Conservation (phyloP, 1,140 invertebrate genomes). For the Halictus rubicundus region DNA sequence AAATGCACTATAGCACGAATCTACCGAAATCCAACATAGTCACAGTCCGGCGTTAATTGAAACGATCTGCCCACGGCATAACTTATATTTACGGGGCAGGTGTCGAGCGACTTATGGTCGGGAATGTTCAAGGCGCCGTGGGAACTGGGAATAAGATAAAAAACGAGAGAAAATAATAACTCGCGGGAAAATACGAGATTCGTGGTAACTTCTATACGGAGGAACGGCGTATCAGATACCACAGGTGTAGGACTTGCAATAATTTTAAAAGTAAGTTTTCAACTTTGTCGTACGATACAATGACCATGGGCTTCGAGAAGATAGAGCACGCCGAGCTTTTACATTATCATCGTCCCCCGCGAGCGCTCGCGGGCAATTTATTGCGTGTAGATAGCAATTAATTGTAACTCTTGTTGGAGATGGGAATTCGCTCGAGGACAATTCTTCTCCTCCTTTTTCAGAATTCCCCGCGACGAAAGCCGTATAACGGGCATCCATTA, state of each 20-base stretch:
- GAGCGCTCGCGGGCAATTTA: conserved; percentile 15
- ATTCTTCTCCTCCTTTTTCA: conserved; percentile 34
- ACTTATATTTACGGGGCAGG: too few relatives aligned
- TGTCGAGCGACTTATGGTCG: too few relatives aligned
- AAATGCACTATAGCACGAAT: too few relatives aligned
- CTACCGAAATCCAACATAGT: too few relatives aligned
- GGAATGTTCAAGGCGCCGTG: too few relatives aligned
- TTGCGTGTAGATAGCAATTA: conserved; percentile 48
- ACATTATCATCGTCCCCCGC: conserved; percentile 27
- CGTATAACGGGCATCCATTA: background rate
- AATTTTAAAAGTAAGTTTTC: conserved; percentile 59
- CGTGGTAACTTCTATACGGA: conserved; percentile 8
- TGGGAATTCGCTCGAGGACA: conserved; percentile 43
- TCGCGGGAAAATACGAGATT: conserved; percentile 16
- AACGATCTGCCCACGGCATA: too few relatives aligned
- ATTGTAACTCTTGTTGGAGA: conserved; percentile 29
- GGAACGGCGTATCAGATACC: conserved; percentile 26
- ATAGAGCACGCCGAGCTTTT: conserved; percentile 34
- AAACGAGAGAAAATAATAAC: background rate
- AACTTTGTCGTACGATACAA: conserved; percentile 58
- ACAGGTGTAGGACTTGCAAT: conserved; percentile 40
- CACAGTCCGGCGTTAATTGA: too few relatives aligned
- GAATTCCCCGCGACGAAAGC: conserved; percentile 7
- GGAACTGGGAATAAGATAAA: too few relatives aligned
- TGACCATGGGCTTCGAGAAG: conserved; percentile 54